Conservation (phyloP, 2,888 invertebrate species). For the Teleogryllus oceanicus region DNA sequence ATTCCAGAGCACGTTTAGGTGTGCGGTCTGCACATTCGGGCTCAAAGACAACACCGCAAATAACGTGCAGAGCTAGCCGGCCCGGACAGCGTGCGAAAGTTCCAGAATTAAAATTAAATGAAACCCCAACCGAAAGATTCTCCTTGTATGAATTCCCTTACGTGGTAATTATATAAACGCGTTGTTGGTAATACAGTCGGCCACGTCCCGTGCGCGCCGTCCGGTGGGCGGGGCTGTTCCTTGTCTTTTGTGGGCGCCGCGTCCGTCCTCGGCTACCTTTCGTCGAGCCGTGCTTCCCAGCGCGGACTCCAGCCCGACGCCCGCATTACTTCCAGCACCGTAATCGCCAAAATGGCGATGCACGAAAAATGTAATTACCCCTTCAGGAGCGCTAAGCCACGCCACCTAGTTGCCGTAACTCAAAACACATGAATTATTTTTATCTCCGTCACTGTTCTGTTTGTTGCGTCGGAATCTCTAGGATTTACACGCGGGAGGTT, state of each 20-base stretch:
- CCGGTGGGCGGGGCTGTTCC: background rate
- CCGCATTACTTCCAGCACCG: background rate
- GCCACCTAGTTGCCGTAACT: background rate
- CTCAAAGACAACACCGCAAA: slow-evolving; percentile 18
- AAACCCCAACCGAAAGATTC: slow-evolving; percentile 18
- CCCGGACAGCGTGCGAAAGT: slow-evolving; percentile 2
- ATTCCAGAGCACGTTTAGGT: slow-evolving; percentile 18
- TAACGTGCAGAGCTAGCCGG: background rate
- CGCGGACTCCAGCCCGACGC: background rate
- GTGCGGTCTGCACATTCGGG: background rate
- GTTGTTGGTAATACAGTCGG: slow-evolving; percentile 1
- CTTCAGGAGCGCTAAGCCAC: background rate
- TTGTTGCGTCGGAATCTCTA: background rate
- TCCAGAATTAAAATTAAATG: slow-evolving; percentile 18
- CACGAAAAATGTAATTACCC: slow-evolving; percentile 18
- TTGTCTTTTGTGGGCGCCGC: background rate
- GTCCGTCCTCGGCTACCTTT: background rate
- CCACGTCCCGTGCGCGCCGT: background rate
- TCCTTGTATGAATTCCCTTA: slow-evolving; percentile 18
- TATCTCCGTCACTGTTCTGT: background rate
- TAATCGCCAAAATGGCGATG: slow-evolving; percentile 18
- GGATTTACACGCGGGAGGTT: background rate
- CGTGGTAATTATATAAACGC: background rate
- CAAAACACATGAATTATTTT: slow-evolving; percentile 18
- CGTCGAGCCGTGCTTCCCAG: background rate